Base-by-base conservation (phyloP, 2,113 vertebrate genomes). In the Grus americana region DNA sequence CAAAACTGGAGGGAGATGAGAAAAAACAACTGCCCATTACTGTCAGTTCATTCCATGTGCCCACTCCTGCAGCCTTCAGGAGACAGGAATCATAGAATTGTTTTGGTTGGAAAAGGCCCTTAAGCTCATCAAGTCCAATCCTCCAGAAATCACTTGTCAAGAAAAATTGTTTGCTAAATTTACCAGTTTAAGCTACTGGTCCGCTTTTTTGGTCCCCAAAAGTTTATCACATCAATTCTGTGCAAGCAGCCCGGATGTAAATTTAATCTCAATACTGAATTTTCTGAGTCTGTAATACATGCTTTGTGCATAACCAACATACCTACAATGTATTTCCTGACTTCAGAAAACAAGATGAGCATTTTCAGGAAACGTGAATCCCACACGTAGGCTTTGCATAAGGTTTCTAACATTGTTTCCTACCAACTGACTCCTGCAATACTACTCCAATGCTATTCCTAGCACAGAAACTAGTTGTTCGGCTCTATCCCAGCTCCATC, bases 331-430 rank as follows among this genome's bases (percentile, higher is more conserved):
- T 3, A 14, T 3, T 42, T 70, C 68, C 70, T n/a, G 42, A 36
- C 38, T 34, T 54, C 12, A 36, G 81, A 46, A 27, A 49, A 32
- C 32, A 29, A 36, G 52, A 55, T 9, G 18, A 88, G 46, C n/a
- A 15, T 78, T 68, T 93, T 49, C 29, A 59, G 42, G 62, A 27
- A 57, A 17, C 0, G 2, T 0, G 3, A 67, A 15, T 74, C 65
- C 78, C 52, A 27, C 10, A 16, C 0, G 0, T 8, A n/a, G 16
- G 46, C 40, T 78, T 11, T 68, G 32, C 29, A 36, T 3, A 3
- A 42, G 21, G 58, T 38, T 85, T 61, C 38, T 63, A 44, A 29
- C 61, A 44, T 11, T 19, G 3, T 13, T 65, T 59, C 61, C 62
- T 68, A 84, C n/a, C 66, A 59, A 34, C 11, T 34, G 65, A 32